Base-by-base conservation (phyloP, 2,797 vertebrate genomes). In the Rhodeus uyekii region DNA sequence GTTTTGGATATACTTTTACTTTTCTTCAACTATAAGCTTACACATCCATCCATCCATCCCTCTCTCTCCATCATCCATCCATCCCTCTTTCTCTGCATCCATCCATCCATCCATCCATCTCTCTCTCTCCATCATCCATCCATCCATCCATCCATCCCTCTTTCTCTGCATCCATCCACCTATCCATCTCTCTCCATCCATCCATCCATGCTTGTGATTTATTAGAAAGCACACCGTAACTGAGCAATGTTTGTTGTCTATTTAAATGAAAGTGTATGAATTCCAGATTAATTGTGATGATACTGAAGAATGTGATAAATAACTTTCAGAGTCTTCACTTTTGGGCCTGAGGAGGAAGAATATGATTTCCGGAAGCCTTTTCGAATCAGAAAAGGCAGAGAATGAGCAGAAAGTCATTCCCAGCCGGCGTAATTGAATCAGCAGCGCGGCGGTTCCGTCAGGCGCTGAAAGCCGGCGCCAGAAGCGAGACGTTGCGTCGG, bases 371-470 rank as follows among this genome's bases (percentile, higher is more conserved):
- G 8, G 8, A 16, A 34, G 22, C 8, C 16, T 48, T 50, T 50
- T 72, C 27, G 34, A 14, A 72, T 6, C 3, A 34, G 12, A 50
- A 32, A 50, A 50, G 9, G 6, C 5, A 50, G 8, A 69, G 67
- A 19, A 29, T 1, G 24, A 71, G 6, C 24, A 1, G 42, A 71
- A 19, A 71, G 19, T 12, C 69, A 36, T 22, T 73, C 46, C 4
- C 29, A 53, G 46, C 29, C 1, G 1, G 2, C n/a, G n/a, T 13
- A 50, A 36, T 36, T 13, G 34, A n/a, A 72, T 53, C 1, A 6
- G 3, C 24, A 50, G 22, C 4, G n/a, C 14, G 5, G 0, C 2
- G 27, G 18, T 8, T 16, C 1, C 0, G 1, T 24, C 18, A 3
- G 48, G n/a, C 18, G 10, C n/a, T 61, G 5, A 81, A 46, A 14